Evolutionary conservation across 1,140 invertebrate species (phyloP), one percentile per base, ranked within the genome.

Genomic region (Nasonia giraulti): DNA sequence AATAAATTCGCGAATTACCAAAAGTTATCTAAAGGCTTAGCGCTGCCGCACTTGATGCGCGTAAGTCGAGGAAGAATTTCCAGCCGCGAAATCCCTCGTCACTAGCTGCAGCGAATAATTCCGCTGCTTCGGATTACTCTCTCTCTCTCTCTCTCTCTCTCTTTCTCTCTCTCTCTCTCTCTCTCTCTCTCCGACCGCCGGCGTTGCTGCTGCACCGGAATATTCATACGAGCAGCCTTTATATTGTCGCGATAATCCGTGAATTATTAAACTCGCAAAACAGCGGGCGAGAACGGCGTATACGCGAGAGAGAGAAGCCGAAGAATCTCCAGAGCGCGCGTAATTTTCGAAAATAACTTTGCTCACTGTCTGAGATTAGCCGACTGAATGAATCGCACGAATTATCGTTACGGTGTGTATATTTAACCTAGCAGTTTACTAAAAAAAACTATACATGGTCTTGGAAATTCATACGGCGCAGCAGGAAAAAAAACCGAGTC

Each of bases 41-140:
- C 68, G 20, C 23, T 14, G 27, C 2, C 10, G 20, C 23, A n/a
- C 55, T 62, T 10, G 40, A 27, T 23, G 14, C 12, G 40, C 17
- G 71, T 66, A 76, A 37, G 75, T 47, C 44, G 44, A 68, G 27
- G 68, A 68, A 82, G 73, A 69, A 82, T 74, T n/a, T 55, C 68
- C 17, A 55, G 27, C 20, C 87, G 71, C 73, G 84, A 84, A 87
- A 83, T 89, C 84, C 87, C 85, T 87, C 85, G 86, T 86, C 66
- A 44, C 27, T 20, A 66, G 55, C 12, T 20, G 80, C 62, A 23
- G 17, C 77, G 78, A 75, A 80, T 77, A 80, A 81, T 85, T 80
- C 37, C 73, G 23, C 44, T 10, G 74, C 73, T 40, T 27, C 44
- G 84, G 74, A 82, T 85, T 85, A 85, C n/a, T n/a, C n/a, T n/a